Conservation (phyloP, 2,888 invertebrate genomes). For the Sinelater perroti region DNA sequence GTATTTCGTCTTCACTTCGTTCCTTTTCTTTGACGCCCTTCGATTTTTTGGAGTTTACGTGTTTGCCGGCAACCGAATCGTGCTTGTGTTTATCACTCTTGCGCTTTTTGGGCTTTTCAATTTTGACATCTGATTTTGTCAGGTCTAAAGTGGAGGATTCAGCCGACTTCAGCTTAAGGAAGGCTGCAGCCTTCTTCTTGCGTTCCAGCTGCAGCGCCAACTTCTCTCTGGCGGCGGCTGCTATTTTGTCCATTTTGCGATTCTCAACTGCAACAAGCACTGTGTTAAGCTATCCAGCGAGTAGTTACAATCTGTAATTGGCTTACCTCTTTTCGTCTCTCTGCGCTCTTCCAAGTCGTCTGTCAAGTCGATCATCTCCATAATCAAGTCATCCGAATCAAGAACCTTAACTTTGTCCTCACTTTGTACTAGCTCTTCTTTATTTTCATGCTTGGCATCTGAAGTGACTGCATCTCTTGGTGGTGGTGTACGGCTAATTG, state of each 20-base stretch:
- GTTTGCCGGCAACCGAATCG: slow-evolving; percentile 45
- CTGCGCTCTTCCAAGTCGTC: slow-evolving; percentile 65
- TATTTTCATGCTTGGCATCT: not conserved
- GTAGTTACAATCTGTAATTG: no score
- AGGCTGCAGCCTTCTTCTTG: slow-evolving; percentile 83
- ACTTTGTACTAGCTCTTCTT: slow-evolving; percentile 12
- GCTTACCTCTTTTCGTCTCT: slow-evolving; percentile 50
- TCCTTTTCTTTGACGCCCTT: slow-evolving; percentile 40
- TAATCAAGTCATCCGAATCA: slow-evolving; percentile 58
- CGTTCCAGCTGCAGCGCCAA: slow-evolving; percentile 75
- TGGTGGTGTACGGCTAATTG: slow-evolving; percentile 14
- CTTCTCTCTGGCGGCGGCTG: slow-evolving; percentile 66
- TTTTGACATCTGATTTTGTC: slow-evolving; percentile 40
- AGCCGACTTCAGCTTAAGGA: slow-evolving; percentile 63
- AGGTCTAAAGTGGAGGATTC: slow-evolving; percentile 42
- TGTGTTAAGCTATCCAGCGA: no score
- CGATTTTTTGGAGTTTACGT: slow-evolving; percentile 49
- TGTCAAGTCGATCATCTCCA: slow-evolving; percentile 69
- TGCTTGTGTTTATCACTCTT: slow-evolving; percentile 31
- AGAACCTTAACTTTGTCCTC: slow-evolving; percentile 47
- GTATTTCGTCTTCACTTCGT: slow-evolving; percentile 52
- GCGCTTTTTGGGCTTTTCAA: slow-evolving; percentile 47
- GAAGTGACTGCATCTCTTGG: slow-evolving; percentile 1
- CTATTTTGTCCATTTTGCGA: slow-evolving; percentile 67
- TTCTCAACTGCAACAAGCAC: slow-evolving; percentile 62